Percentiles rank a stretch among this genome's conserved stretches.
phyloP scores from a whole-genome alignment of 1,140 invertebrate genomes.

The Teleopsis dalmanni region DNA sequence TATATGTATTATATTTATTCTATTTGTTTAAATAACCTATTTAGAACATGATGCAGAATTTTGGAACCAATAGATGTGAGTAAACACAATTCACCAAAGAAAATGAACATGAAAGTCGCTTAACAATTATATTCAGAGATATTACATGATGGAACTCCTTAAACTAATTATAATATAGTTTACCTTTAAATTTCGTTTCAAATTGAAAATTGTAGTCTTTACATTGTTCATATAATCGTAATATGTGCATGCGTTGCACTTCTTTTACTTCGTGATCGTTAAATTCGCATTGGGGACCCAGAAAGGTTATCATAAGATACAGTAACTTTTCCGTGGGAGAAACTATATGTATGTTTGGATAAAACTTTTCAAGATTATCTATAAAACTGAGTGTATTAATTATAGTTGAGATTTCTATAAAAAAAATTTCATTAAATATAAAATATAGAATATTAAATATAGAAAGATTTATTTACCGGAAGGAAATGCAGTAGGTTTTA shows the following conservation, averaged over 20 bases:
- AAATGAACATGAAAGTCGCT: too few species aligned
- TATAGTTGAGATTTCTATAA: background rate
- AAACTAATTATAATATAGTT: too few species aligned
- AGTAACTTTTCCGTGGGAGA: constrained; percentile 36
- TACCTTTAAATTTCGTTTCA: constrained; percentile 26
- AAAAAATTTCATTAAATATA: constrained; percentile 7
- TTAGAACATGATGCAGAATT: too few species aligned
- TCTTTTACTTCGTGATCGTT: constrained; percentile 24
- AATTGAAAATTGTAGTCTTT: constrained; percentile 25
- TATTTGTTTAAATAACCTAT: too few species aligned
- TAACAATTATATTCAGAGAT: too few species aligned
- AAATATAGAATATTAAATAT: background rate
- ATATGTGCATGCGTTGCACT: constrained; percentile 20
- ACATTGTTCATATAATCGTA: constrained; percentile 24
- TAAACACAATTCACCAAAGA: too few species aligned
- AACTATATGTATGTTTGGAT: constrained; percentile 24
- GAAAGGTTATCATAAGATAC: constrained; percentile 41
- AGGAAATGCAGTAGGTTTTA: constrained; percentile 23
- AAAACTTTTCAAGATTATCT: too few species aligned
- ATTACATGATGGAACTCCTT: too few species aligned
- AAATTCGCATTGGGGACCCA: constrained; percentile 36
- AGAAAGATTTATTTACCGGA: constrained; percentile 22
- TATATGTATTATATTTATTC: too few species aligned
- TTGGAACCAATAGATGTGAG: too few species aligned
- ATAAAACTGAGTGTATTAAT: too few species aligned